Conservation (phyloP, 2,888 invertebrate genomes). For the Pyrocoelia pectoralis region DNA sequence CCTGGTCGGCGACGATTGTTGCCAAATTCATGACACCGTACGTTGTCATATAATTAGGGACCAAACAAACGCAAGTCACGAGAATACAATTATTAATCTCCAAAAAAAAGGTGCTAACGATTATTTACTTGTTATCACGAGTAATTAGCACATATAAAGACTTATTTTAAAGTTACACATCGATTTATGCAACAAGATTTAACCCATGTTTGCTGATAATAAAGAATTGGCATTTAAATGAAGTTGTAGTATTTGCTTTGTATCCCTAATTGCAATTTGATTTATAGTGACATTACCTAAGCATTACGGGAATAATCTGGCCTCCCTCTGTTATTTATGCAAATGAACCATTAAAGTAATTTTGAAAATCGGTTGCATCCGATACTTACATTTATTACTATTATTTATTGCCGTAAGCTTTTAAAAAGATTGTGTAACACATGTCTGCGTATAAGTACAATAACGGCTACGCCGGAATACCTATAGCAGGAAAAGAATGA, state of each 20-base stretch:
- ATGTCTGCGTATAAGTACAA: too few relatives aligned
- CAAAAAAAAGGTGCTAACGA: neutral
- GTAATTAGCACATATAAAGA: neutral
- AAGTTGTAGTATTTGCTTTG: too few relatives aligned
- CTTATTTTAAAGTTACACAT: too few relatives aligned
- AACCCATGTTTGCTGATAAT: too few relatives aligned
- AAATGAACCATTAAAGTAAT: neutral
- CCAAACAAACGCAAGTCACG: neutral
- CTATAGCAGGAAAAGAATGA: constrained; percentile 1
- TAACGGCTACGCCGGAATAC: too few relatives aligned
- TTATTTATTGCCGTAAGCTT: neutral
- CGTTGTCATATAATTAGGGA: neutral
- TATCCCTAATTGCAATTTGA: too few relatives aligned
- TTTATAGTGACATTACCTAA: too few relatives aligned
- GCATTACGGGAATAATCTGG: too few relatives aligned
- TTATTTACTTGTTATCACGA: neutral
- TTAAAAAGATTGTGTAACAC: too few relatives aligned
- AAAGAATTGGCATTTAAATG: too few relatives aligned
- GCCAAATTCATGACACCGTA: neutral
- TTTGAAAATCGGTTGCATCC: neutral
- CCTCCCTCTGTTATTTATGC: too few relatives aligned
- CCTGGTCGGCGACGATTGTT: neutral
- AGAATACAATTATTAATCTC: neutral
- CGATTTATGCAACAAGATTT: too few relatives aligned
- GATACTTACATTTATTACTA: neutral